Conservation (phyloP, 2,888 invertebrate genomes). For the Marasmarcha lunaedactyla region DNA sequence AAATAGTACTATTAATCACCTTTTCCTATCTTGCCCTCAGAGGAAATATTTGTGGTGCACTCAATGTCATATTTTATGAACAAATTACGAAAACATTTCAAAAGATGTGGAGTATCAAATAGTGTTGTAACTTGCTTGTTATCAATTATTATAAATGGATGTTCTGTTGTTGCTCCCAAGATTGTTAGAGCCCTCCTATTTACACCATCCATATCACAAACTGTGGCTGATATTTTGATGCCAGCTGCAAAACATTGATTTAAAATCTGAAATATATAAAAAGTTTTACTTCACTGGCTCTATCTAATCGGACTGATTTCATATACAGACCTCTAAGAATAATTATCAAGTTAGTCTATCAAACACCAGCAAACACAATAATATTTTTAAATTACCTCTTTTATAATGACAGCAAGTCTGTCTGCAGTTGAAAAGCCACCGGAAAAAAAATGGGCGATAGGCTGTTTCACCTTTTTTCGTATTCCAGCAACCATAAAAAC, state of each 20-base stretch:
- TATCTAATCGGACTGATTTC: too few species aligned
- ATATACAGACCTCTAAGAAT: too few species aligned
- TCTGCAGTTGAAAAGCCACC: slow-evolving; percentile 9
- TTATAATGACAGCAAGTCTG: slow-evolving; percentile 10
- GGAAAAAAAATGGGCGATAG: slow-evolving; percentile 11
- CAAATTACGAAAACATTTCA: slow-evolving; percentile 8
- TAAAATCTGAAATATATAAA: slow-evolving; percentile 8
- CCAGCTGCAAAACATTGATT: slow-evolving; percentile 5
- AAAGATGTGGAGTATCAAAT: slow-evolving; percentile 4
- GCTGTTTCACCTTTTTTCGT: slow-evolving; percentile 10
- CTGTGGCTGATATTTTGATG: slow-evolving; percentile 6
- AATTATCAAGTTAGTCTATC: too few species aligned
- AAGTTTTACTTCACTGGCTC: too few species aligned
- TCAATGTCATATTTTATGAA: slow-evolving; percentile 7
- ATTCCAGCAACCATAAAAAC: slow-evolving; percentile 7
- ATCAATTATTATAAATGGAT: not conserved
- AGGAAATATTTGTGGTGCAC: not conserved
- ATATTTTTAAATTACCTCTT: slow-evolving; percentile 8
- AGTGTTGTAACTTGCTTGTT: not conserved
- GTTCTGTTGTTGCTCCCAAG: slow-evolving; percentile 6
- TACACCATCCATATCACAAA: slow-evolving; percentile 11
- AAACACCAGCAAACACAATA: too few species aligned
- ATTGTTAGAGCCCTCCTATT: slow-evolving; percentile 6
- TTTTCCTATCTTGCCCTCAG: not conserved
- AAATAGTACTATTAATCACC: too few species aligned